Conservation (phyloP, 2,797 vertebrate species). For the Spheniscus humboldti region DNA sequence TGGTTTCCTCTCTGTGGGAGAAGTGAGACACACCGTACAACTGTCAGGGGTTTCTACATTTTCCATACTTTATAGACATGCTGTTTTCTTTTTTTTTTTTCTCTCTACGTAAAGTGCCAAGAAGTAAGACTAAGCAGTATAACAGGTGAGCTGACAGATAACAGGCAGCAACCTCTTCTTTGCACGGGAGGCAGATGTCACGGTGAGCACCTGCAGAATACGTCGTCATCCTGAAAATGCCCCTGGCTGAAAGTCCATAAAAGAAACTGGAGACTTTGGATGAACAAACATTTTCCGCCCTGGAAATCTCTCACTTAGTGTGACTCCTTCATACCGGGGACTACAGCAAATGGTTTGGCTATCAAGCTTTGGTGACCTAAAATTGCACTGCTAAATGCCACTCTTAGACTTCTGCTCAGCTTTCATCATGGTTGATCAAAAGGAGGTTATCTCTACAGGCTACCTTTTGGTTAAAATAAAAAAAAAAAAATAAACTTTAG, state of each 20-base stretch:
- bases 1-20: conserved; percentile 62
- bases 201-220: background rate
- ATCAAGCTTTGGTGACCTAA: background rate
- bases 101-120: background rate
- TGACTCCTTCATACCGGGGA: background rate
- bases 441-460: background rate
- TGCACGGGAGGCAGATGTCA: background rate
- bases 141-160: conserved; percentile 10
- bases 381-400: background rate
- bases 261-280: background rate
- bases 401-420: background rate
- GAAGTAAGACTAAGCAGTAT: conserved; percentile 26
- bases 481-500: background rate
- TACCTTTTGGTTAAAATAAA: background rate
- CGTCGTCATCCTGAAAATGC: background rate
- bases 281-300: background rate
- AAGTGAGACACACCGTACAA: conserved; percentile 52
- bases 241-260: background rate
- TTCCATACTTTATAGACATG: conserved; percentile 45
- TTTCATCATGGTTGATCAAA: background rate
- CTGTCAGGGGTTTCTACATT: conserved; percentile 51
- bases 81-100: background rate
- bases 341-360: background rate
- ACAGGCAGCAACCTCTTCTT: conserved; percentile 5
- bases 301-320: background rate